Base-by-base conservation (phyloP, 2,113 vertebrate species). In the Gambusia affinis region DNA sequence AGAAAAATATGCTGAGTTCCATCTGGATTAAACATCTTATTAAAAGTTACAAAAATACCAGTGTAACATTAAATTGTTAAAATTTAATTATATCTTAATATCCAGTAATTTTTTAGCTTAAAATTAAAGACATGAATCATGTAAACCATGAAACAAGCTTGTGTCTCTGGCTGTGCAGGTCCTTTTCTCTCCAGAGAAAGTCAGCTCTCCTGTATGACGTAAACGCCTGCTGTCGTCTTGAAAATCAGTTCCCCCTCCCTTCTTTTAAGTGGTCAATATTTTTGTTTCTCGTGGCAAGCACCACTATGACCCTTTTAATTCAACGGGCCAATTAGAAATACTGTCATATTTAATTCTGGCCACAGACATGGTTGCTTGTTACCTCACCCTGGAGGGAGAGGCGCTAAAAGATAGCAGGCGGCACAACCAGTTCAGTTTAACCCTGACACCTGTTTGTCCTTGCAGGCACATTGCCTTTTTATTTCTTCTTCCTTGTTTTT, bases 251-350 rank as follows among this genome's bases (percentile, higher is more conserved):
- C 88, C 92, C 90, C 87, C 93, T 90, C 95, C 92, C 95, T 95
- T 96, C 94, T 86, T 93, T 95, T 97, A 97, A 98, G 96, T 97
- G 96, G 96, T 96, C 96, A 95, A 96, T 98, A 97, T 97, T 97
- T 96, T 90, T 87, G 90, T 93, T 96, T 96, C 95, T 95, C 90
- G 93, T 95, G 91, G 95, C 88, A 88, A 93, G 91, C 89, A 83
- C 82, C 82, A 83, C 77, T 75, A 42, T 63, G 69, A 81, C 80
- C 96, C 94, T 93, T 95, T 97, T 97, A 97, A 96, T 97, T 97
- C 95, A 95, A 96, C 95, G 95, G 93, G 94, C 96, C 95, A 97
- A 97, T 98, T 98, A 97, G 95, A 96, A 95, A 94, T 94, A 95
- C 94, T 95, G 96, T 97, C 96, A 97, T 96, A 95, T 95, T 96